Evolutionary conservation across 2,113 vertebrate species (phyloP).

Genomic region (Pituophis catenifer): DNA sequence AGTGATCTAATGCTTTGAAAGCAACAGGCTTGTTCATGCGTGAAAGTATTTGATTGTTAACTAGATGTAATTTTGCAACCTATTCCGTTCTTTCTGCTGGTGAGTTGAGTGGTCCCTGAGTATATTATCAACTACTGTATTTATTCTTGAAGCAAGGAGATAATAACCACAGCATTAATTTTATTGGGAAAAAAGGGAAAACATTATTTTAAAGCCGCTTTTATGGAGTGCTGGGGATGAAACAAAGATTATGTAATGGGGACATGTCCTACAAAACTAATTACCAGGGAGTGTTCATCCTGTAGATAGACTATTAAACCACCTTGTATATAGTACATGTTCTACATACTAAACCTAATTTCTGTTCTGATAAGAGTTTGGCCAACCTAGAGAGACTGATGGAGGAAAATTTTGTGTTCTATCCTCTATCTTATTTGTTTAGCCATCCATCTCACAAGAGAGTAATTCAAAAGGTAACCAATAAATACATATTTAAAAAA

Average conservation of each 20-base stretch:
- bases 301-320: background rate
- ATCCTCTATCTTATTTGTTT: background rate
- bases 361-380: background rate
- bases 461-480: background rate
- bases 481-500: background rate
- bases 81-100: background rate
- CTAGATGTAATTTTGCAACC: background rate
- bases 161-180: background rate
- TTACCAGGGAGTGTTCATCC: background rate
- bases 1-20: background rate
- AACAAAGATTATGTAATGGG: background rate
- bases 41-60: background rate
- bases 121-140: background rate
- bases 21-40: background rate
- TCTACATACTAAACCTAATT: background rate
- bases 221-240: background rate
- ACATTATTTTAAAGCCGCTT: background rate
- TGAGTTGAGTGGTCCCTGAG: background rate
- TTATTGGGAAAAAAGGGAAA: background rate
- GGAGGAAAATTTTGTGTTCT: background rate
- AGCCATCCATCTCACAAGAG: background rate
- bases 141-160: background rate
- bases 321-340: background rate
- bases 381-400: background rate
- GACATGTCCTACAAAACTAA: background rate